Percentiles rank a stretch among this genome's conserved stretches.
These are phyloP conservation scores for Climacteris rufus DNA, from an alignment of 2,113 vertebrate species.

Conservation along the genomic window DNA sequence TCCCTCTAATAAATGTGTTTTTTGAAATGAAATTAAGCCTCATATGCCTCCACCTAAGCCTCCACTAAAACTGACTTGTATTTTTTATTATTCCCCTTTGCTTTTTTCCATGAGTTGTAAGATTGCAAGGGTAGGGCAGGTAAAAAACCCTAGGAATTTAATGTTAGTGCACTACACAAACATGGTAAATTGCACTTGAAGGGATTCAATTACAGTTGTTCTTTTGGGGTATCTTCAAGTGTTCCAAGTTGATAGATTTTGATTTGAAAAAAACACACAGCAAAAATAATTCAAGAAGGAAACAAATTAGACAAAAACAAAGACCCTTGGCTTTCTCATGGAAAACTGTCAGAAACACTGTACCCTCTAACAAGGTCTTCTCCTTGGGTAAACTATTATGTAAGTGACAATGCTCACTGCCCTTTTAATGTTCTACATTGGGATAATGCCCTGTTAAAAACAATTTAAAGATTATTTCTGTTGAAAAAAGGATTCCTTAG, in stretches of 20 bases:
- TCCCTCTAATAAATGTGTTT: neutral
- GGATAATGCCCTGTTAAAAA: neutral
- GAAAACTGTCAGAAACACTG: neutral
- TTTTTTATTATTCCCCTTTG: neutral
- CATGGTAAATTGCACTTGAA: neutral
- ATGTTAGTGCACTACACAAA: neutral
- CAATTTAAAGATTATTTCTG: neutral
- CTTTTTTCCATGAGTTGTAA: neutral
- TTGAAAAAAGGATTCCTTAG: neutral
- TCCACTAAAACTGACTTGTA: neutral
- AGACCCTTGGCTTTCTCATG: neutral
- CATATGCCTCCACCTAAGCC: too few species aligned
- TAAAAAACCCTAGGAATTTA: rapidly evolving
- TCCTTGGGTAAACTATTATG: neutral
- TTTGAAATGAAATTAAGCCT: neutral
- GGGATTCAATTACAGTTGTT: neutral
- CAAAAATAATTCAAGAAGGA: neutral
- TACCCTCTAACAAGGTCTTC: neutral
- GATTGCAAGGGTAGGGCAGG: neutral
- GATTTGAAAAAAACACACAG: neutral
- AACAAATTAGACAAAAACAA: neutral
- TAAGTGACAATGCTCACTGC: neutral
- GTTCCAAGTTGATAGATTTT: neutral
- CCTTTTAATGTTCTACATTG: neutral
- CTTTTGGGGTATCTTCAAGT: neutral